Conservation (phyloP, 2,888 invertebrate species). For the Teleiodes luculella region DNA sequence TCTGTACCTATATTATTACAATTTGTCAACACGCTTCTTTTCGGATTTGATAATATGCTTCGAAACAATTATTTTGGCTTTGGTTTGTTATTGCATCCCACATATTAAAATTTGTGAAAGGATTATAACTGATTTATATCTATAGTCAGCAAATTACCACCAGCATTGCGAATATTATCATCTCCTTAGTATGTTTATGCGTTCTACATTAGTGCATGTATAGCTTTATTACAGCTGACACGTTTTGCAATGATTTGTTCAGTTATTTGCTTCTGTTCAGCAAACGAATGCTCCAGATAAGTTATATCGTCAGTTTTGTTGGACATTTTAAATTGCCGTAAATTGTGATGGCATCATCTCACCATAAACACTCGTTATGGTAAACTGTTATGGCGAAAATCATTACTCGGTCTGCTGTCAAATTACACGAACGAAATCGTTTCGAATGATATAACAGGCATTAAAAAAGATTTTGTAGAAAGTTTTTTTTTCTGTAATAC, state of each 20-base stretch:
- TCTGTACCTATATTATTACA: no score
- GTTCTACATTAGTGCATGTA: no score
- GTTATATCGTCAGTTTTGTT: constrained; percentile 5
- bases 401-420: not conserved
- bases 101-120: no score
- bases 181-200: no score
- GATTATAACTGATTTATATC: no score
- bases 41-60: no score
- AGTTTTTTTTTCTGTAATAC: not conserved
- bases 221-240: not conserved
- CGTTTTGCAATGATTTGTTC: not conserved
- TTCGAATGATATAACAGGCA: not conserved
- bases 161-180: no score
- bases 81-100: no score
- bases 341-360: constrained; percentile 6
- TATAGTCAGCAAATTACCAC: no score
- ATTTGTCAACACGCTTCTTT: no score
- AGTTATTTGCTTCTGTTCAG: not conserved
- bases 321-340: constrained; percentile 1
- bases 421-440: not conserved
- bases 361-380: constrained; percentile 7
- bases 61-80: no score
- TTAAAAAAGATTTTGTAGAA: not conserved
- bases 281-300: constrained; percentile 4
- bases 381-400: not conserved